A percentile compares a stretch with the other conserved stretches of the same genome.
phyloP scores from a whole-genome alignment of 2,113 vertebrate genomes.

The Chitala chitala region DNA sequence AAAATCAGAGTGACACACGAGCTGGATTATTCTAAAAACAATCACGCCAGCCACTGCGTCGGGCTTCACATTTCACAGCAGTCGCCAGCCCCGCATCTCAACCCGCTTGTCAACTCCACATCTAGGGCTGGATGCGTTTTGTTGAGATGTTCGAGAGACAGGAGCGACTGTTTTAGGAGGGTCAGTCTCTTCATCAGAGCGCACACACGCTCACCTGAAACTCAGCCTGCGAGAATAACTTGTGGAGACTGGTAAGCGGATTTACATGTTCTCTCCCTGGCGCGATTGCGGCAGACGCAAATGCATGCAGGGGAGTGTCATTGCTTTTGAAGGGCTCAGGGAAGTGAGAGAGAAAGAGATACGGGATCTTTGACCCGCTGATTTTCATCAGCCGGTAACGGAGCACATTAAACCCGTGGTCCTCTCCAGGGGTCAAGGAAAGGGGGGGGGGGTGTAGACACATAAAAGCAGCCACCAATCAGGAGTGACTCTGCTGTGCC shows the following conservation, averaged over 20 bases:
- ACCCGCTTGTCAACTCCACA: no score
- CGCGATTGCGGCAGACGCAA: background rate
- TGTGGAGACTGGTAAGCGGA: background rate
- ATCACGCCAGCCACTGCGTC: slow-evolving; percentile 52
- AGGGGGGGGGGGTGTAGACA: background rate
- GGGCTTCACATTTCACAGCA: slow-evolving; percentile 49
- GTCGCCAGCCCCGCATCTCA: slow-evolving; percentile 13
- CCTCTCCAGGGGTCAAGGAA: slow-evolving; percentile 30
- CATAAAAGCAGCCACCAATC: slow-evolving; percentile 47
- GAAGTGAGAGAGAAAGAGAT: slow-evolving; percentile 30
- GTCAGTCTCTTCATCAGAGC: background rate
- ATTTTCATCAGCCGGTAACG: slow-evolving; percentile 46
- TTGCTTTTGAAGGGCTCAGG: background rate
- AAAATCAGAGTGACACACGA: slow-evolving; percentile 55
- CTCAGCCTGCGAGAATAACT: no score
- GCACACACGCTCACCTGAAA: background rate
- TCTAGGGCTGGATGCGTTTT: no score
- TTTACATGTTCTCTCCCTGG: background rate
- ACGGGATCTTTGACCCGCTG: slow-evolving; percentile 47
- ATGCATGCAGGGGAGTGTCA: background rate
- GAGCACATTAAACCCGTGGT: slow-evolving; percentile 44
- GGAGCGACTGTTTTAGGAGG: background rate
- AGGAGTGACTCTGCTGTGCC: slow-evolving; percentile 44
- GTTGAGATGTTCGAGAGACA: slow-evolving; percentile 31
- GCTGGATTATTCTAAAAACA: slow-evolving; percentile 56